Evolutionary conservation across 1,140 invertebrate genomes (phyloP).

Genomic region (Bombus sylvicola): DNA sequence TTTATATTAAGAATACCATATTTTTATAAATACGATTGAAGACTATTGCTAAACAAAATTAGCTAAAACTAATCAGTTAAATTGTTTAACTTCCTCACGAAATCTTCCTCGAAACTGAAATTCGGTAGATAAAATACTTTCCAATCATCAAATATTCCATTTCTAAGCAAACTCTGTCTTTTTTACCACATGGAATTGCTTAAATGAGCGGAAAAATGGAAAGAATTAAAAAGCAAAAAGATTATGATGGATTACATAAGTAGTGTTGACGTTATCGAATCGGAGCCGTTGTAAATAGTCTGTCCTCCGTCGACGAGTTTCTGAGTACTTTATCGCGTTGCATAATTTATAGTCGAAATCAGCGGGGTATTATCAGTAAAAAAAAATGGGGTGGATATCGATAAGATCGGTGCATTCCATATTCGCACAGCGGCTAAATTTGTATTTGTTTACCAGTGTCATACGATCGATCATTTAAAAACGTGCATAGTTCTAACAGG

Average conservation of each 20-base stretch:
- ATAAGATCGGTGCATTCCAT: conserved; percentile 4
- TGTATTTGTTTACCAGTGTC: conserved; percentile 36
- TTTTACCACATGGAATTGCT: too few relatives aligned
- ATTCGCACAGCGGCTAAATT: conserved; percentile 1
- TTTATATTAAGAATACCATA: neutral
- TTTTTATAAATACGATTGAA: neutral
- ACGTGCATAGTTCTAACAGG: neutral
- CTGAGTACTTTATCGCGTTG: neutral
- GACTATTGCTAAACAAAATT: neutral
- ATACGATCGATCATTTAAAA: conserved; percentile 34
- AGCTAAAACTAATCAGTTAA: neutral
- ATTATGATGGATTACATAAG: neutral
- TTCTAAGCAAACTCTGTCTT: neutral
- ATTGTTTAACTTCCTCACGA: too few relatives aligned
- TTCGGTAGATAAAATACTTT: neutral
- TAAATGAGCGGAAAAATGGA: neutral
- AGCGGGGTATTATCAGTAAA: too few relatives aligned
- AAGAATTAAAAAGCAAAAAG: too few relatives aligned
- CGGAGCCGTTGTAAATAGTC: neutral
- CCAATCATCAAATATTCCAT: neutral
- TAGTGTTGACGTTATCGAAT: conserved; percentile 4
- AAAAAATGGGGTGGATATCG: neutral
- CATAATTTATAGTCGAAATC: conserved; percentile 35
- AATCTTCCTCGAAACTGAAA: too few relatives aligned
- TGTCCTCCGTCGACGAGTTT: neutral